These are phyloP conservation scores for Neodiprion virginianus DNA, from an alignment of 1,140 invertebrate species.

Conservation along the genomic window DNA sequence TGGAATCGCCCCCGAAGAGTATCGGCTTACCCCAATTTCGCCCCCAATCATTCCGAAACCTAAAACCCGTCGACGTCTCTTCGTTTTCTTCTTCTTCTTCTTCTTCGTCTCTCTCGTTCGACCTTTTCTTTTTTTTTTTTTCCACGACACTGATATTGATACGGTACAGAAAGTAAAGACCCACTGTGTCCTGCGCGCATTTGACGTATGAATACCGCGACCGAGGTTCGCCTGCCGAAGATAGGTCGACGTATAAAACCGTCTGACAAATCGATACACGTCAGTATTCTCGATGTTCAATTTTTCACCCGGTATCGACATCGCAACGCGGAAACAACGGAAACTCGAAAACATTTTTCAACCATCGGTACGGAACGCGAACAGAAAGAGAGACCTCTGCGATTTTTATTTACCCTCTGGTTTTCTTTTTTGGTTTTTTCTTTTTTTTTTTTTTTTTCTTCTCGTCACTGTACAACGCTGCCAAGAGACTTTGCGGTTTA, in stretches of 20 bases:
- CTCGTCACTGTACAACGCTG: too few species aligned
- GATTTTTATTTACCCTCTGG: too few species aligned
- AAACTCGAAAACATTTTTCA: constrained; percentile 50
- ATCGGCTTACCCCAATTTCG: constrained; percentile 61
- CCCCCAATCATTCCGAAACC: constrained; percentile 61
- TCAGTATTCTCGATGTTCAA: constrained; percentile 53
- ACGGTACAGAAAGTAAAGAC: constrained; percentile 36
- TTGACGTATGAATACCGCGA: not conserved
- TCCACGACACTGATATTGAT: constrained; percentile 47
- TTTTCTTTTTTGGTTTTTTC: not conserved
- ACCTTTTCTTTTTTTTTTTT: constrained; percentile 29
- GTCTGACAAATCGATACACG: constrained; percentile 53
- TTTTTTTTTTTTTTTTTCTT: not conserved
- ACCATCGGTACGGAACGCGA: constrained; percentile 52
- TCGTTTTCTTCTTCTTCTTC: constrained; percentile 10
- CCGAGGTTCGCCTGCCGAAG: not conserved
- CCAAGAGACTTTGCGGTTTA: too few species aligned
- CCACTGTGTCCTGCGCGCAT: not conserved
- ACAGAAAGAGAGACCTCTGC: not conserved
- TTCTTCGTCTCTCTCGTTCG: constrained; percentile 23
- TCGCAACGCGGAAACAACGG: constrained; percentile 37
- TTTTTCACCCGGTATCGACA: constrained; percentile 46
- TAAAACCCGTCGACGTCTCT: constrained; percentile 27
- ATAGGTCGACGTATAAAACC: constrained; percentile 9
- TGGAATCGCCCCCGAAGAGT: constrained; percentile 20